These are phyloP conservation scores for Drosophila trapezifrons DNA, from an alignment of 1,140 invertebrate genomes.

Conservation along the genomic window DNA sequence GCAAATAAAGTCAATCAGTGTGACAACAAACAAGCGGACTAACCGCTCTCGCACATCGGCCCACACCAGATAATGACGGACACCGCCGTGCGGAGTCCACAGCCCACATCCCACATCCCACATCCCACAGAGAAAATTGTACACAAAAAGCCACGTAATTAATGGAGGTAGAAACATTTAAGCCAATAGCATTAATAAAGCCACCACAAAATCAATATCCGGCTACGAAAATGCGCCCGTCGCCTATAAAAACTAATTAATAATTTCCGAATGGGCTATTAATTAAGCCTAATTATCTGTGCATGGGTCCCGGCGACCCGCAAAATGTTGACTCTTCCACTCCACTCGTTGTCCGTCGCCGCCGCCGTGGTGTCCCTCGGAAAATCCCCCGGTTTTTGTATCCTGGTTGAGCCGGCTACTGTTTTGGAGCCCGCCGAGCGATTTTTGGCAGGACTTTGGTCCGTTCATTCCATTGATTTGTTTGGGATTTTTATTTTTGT, in stretches of 20 bases:
- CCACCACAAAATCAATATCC: conserved; percentile 84
- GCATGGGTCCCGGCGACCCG: conserved; percentile 74
- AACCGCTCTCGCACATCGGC: conserved; percentile 39
- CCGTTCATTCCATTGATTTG: conserved; percentile 47
- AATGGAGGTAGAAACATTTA: conserved; percentile 84
- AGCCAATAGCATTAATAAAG: conserved; percentile 84
- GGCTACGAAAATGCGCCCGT: conserved; percentile 83
- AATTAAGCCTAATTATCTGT: conserved; percentile 84
- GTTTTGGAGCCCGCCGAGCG: conserved; percentile 19
- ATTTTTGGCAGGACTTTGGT: conserved; percentile 19
- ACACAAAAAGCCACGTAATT: conserved; percentile 83
- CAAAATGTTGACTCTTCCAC: conserved; percentile 66
- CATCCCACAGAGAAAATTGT: conserved; percentile 60
- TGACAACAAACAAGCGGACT: conserved; percentile 71
- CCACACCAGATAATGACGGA: conserved; percentile 29
- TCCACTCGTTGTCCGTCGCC: conserved; percentile 8
- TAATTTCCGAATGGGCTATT: conserved; percentile 85
- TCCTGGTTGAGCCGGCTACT: conserved; percentile 17
- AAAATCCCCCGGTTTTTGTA: conserved; percentile 11
- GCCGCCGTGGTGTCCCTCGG: not conserved
- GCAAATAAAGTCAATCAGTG: conserved; percentile 79
- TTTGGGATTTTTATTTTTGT: conserved; percentile 37
- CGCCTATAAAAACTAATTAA: conserved; percentile 84
- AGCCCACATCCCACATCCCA: conserved; percentile 16
- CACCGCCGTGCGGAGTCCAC: conserved; percentile 6